A percentile compares a stretch with the other conserved stretches of the same genome.
Evolutionary conservation across 2,888 invertebrate genomes (phyloP).

Genomic region (Athetis lepigone): DNA sequence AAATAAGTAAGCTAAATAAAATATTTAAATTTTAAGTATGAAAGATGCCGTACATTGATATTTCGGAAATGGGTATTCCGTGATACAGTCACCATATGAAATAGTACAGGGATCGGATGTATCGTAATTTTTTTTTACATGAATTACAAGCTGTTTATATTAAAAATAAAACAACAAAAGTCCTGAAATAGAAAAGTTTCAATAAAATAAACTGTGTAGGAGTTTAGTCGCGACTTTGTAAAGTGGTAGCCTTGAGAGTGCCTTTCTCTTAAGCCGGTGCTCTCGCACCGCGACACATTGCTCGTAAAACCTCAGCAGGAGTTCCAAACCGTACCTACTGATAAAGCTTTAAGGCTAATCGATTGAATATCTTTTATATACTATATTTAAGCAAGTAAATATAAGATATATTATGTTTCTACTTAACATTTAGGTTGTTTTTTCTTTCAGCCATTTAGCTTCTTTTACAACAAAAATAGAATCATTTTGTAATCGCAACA

Average conservation of each 20-base stretch:
- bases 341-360: conserved; percentile 43
- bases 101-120: too few relatives aligned
- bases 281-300: conserved; percentile 60
- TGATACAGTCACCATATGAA: too few relatives aligned
- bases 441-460: too few relatives aligned
- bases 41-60: too few relatives aligned
- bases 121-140: too few relatives aligned
- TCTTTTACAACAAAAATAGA: too few relatives aligned
- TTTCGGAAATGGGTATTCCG: too few relatives aligned
- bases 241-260: conserved; percentile 50
- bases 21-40: too few relatives aligned
- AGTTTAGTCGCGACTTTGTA: conserved; percentile 47
- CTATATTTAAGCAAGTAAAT: not conserved
- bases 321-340: conserved; percentile 46
- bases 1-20: too few relatives aligned
- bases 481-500: too few relatives aligned
- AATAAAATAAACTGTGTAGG: conserved; percentile 25
- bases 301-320: conserved; percentile 67
- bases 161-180: not conserved
- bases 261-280: conserved; percentile 55
- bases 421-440: not conserved
- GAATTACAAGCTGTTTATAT: not conserved
- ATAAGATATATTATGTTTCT: not conserved
- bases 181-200: conserved; percentile 20
- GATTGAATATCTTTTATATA: conserved; percentile 34